Evolutionary conservation across 2,888 invertebrate genomes (phyloP).

Genomic region (Alloplasta piceator): DNA sequence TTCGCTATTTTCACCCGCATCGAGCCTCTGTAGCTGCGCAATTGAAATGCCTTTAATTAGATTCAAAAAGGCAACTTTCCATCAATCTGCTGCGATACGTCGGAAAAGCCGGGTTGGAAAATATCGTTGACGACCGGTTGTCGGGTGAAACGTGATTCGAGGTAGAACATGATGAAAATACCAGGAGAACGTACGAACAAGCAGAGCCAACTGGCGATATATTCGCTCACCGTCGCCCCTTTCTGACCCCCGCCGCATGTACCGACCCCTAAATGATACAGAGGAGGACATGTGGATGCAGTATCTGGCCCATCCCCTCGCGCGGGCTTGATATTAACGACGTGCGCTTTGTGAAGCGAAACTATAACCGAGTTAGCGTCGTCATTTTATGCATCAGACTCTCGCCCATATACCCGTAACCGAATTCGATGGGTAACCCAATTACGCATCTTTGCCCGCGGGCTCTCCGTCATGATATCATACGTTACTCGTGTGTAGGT

Average conservation of each 20-base stretch:
- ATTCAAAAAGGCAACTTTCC: background rate
- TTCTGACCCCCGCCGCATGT: no score
- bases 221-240: background rate
- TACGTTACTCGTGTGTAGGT: slow-evolving; percentile 54
- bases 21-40: no score
- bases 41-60: background rate
- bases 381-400: slow-evolving; percentile 83
- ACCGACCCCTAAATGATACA: background rate
- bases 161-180: slow-evolving; percentile 21
- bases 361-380: slow-evolving; percentile 82
- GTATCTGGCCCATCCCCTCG: slow-evolving; percentile 44
- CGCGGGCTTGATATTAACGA: slow-evolving; percentile 78
- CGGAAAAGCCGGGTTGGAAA: slow-evolving; percentile 1
- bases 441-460: slow-evolving; percentile 82
- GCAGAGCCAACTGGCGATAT: background rate
- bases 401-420: slow-evolving; percentile 78
- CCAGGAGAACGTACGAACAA: background rate
- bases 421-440: slow-evolving; percentile 83
- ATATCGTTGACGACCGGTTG: slow-evolving; percentile 13
- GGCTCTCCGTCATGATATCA: slow-evolving; percentile 61
- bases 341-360: slow-evolving; percentile 82
- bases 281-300: slow-evolving; percentile 43
- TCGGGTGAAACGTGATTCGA: slow-evolving; percentile 35
- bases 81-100: background rate
- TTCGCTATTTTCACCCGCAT: no score